Evolutionary conservation across 2,113 vertebrate species (phyloP).

Genomic region (Riparia riparia): DNA sequence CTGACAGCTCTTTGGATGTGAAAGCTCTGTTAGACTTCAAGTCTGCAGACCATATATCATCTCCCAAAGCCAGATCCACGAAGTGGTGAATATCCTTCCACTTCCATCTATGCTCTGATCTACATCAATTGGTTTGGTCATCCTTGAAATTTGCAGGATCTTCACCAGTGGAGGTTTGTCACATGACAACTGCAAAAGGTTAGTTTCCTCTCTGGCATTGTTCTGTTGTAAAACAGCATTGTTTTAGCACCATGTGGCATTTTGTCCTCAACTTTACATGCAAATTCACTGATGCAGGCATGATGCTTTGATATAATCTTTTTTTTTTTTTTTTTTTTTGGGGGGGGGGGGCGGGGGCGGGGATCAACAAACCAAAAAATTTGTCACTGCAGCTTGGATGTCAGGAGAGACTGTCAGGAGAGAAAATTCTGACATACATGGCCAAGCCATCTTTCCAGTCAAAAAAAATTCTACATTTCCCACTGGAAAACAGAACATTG

Average conservation of each 20-base stretch:
- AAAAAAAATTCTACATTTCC: not conserved
- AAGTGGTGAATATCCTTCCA: not conserved
- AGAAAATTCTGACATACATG: not conserved
- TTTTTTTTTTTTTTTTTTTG: not conserved
- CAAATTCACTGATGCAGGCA: not conserved
- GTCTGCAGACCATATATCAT: not conserved
- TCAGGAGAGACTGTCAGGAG: not conserved
- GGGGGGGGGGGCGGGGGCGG: no score
- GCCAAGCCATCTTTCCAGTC: not conserved
- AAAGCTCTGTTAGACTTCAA: not conserved
- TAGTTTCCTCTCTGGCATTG: not conserved
- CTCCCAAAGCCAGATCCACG: not conserved
- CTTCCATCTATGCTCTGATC: not conserved
- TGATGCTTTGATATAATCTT: accelerated
- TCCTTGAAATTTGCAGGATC: not conserved
- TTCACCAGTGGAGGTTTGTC: not conserved
- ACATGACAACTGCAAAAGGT: not conserved
- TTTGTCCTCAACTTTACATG: not conserved
- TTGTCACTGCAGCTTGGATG: not conserved
- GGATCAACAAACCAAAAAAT: not conserved
- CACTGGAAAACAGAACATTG: not conserved
- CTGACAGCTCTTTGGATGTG: not conserved
- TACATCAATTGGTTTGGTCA: not conserved
- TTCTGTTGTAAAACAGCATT: not conserved
- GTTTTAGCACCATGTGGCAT: not conserved